Conservation (phyloP, 2,888 invertebrate genomes). For the Drosophila pseudotalamancana region DNA sequence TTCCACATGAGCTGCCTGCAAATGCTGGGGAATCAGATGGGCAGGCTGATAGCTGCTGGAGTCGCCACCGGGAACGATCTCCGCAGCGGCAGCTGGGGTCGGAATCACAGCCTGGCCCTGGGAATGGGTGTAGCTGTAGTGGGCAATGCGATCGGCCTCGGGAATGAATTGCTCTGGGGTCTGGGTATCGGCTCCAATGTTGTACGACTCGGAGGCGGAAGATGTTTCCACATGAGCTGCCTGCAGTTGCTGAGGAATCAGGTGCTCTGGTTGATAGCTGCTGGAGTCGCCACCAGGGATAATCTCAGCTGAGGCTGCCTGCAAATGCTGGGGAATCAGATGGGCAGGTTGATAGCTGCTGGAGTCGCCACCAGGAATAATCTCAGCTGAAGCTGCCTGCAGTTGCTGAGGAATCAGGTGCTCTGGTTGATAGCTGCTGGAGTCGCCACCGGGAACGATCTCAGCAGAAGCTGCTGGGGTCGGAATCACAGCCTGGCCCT, state of each 20-base stretch:
- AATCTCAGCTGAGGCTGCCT: slow-evolving; percentile 1
- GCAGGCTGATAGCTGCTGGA: slow-evolving; percentile 37
- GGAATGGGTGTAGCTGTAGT: slow-evolving; percentile 14
- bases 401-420: slow-evolving; percentile 31
- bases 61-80: slow-evolving; percentile 17
- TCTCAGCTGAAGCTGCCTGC: background rate
- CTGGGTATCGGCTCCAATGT: slow-evolving; percentile 34
- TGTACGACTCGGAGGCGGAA: slow-evolving; percentile 3
- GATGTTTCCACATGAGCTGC: background rate
- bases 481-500: slow-evolving; percentile 9
- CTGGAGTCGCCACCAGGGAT: slow-evolving; percentile 27
- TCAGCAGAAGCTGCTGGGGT: background rate
- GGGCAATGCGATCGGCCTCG: slow-evolving; percentile 25
- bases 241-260: slow-evolving; percentile 3
- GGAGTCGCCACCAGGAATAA: slow-evolving; percentile 23
- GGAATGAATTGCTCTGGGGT: slow-evolving; percentile 37
- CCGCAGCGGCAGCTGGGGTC: background rate
- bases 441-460: slow-evolving; percentile 16
- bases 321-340: slow-evolving; percentile 2
- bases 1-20: slow-evolving; percentile 1
- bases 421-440: slow-evolving; percentile 36
- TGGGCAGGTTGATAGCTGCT: slow-evolving; percentile 40
- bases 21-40: slow-evolving; percentile 28
- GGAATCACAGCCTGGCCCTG: slow-evolving; percentile 12
- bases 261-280: slow-evolving; percentile 40